Conservation (phyloP, 2,797 vertebrate genomes). For the Enteromius afrohamiltoni region DNA sequence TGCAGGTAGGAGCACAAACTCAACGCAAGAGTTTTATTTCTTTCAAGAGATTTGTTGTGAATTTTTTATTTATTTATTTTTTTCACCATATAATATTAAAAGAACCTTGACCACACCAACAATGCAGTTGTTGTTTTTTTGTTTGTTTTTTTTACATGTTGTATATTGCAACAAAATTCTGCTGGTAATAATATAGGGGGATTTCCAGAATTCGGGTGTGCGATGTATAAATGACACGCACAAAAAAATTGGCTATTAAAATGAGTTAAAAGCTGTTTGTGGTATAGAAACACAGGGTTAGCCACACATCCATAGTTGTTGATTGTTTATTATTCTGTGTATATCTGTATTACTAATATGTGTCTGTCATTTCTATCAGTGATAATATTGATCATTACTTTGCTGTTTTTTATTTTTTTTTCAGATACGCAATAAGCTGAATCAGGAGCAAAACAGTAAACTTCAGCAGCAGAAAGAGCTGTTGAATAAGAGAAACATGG, state of each 20-base stretch:
- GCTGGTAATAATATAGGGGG: not conserved
- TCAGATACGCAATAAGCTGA: constrained; percentile 95
- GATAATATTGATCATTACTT: not conserved
- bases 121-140: not conserved
- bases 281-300: not conserved
- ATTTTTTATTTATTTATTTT: not conserved
- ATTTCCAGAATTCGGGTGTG: not conserved
- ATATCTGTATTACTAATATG: not conserved
- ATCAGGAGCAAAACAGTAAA: constrained; percentile 97
- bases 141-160: not conserved
- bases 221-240: not conserved
- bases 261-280: not conserved
- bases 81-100: not conserved
- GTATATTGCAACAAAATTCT: not conserved
- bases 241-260: not conserved
- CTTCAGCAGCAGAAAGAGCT: constrained; percentile 98
- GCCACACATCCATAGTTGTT: not conserved
- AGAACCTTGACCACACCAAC: not conserved
- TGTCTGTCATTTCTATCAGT: not conserved
- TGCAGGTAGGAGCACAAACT: constrained; percentile 83
- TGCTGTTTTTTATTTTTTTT: not conserved
- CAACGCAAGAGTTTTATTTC: not conserved
- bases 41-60: not conserved
- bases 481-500: constrained; percentile 96
- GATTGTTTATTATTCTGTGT: not conserved